Evolutionary conservation across 2,797 vertebrate species (phyloP), one percentile per base, ranked within the genome.

Genomic region (Sebastes minor): DNA sequence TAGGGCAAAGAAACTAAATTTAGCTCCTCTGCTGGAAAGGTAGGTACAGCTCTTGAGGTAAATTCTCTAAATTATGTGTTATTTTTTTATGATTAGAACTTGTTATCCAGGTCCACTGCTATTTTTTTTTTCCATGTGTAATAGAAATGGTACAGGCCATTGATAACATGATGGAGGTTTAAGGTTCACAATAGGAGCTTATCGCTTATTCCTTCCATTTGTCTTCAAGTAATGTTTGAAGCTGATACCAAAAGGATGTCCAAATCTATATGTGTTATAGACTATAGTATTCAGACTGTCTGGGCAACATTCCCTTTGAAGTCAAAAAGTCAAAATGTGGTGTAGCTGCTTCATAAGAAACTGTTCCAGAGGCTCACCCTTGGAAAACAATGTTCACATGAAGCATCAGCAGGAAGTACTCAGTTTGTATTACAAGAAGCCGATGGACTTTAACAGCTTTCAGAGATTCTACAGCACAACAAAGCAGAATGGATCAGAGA

Each of bases 341-440:
- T 12, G 18, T 3, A 59, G 20, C 20, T 60, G 56, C 23, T 60
- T 65, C 35, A 59, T n/a, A 57, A 75, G 46, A 42, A 55, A 28
- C 8, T 20, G 8, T 57, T 77, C 2, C 8, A 52, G 20, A 25
- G 6, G 18, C 46, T 72, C 6, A 75, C 46, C 7, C 27, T 42
- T 46, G 38, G n/a, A 78, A 85, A 85, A 52, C 1, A 52, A 52
- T 49, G 76, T 76, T 71, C 13, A 74, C 57, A n/a, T 49, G 12
- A 59, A 55, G 46, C 9, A 38, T 63, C 6, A 64, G 18, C 9
- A 64, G 7, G 27, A 59, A 42, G n/a, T 32, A 38, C 18, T 61
- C 27, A 57, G 8, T 72, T 76, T 64, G 53, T 12, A 55, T 56
- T 53, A 9, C 27, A 60, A 56, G 22, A 35, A 56, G 38, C 12